These are phyloP conservation scores for Gnatocerus cornutus DNA, from an alignment of 2,888 invertebrate species.

Conservation along the genomic window DNA sequence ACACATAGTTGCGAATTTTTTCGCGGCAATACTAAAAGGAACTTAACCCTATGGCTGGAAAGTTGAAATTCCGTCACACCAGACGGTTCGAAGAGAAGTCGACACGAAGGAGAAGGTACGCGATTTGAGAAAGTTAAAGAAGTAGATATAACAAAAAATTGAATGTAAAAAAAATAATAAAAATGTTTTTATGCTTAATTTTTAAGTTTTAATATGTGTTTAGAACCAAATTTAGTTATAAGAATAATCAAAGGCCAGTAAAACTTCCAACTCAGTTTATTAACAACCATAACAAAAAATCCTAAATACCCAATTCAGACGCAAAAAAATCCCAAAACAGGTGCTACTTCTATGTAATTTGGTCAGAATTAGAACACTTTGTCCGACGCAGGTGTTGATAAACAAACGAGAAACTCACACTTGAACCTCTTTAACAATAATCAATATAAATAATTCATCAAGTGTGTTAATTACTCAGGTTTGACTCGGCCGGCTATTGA, in stretches of 20 bases:
- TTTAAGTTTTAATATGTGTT: no score
- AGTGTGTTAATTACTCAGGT: conserved; percentile 18
- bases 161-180: background rate
- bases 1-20: conserved; percentile 50
- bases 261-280: no score
- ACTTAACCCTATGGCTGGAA: conserved; percentile 50
- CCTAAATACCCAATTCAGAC: background rate
- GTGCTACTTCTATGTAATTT: background rate
- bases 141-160: background rate
- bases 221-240: no score
- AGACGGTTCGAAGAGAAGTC: conserved; percentile 33
- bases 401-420: background rate
- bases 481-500: conserved; percentile 27
- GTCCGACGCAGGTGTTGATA: conserved; percentile 8
- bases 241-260: no score
- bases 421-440: conserved; percentile 6
- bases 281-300: background rate
- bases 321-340: background rate
- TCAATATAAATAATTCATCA: conserved; percentile 39
- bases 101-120: background rate
- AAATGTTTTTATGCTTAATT: no score
- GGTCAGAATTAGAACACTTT: conserved; percentile 8
- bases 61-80: conserved; percentile 54
- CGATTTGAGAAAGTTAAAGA: conserved; percentile 1
- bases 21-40: conserved; percentile 48